Percentiles rank a stretch among this genome's conserved stretches.
Conservation (phyloP, 2,113 vertebrate species). For the Jaculus jaculus region DNA sequence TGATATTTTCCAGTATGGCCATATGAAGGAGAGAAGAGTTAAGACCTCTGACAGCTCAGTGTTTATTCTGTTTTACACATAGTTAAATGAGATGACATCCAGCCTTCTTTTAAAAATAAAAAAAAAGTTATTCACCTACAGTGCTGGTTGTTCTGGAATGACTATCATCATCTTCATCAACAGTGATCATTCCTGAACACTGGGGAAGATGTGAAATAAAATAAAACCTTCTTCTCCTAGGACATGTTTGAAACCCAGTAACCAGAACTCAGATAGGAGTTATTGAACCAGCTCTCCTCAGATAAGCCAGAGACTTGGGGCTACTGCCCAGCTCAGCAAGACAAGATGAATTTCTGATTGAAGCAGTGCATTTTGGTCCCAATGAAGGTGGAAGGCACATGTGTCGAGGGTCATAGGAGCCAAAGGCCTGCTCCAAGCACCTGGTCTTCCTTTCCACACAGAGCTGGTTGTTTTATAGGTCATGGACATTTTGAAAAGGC, state of each 20-base stretch:
- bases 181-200: accelerated
- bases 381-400: neutral
- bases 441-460: neutral
- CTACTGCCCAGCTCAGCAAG: neutral
- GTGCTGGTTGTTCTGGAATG: neutral
- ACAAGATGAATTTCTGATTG: neutral
- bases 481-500: constrained; percentile 1
- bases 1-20: neutral
- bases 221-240: neutral
- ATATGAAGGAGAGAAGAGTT: neutral
- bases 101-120: neutral
- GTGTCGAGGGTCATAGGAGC: neutral
- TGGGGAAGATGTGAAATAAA: neutral
- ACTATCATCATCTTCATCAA: neutral
- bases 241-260: neutral
- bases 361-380: neutral
- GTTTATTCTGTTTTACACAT: neutral
- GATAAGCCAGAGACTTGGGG: neutral
- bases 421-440: neutral
- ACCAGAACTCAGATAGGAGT: neutral
- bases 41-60: neutral
- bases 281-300: neutral
- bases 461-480: constrained; percentile 34
- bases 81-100: neutral
- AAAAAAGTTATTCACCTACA: neutral